A percentile compares a stretch with the other conserved stretches of the same genome.
phyloP scores from a whole-genome alignment of 92 coral and sea anemone species.

The Blastomussa wellsi region DNA sequence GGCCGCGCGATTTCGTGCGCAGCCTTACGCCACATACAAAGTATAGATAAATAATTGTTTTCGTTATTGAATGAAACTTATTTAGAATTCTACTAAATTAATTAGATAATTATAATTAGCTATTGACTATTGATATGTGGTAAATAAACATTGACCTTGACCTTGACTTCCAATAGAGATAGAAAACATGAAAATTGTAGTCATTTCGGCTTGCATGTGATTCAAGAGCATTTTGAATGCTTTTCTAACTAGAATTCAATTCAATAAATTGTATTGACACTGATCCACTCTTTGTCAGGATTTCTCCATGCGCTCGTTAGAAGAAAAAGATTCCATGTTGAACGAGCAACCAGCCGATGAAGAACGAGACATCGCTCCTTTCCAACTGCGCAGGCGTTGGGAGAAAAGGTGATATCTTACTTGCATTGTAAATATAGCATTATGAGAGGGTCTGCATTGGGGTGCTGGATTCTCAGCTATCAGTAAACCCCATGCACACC shows the following conservation, averaged over 20 bases:
- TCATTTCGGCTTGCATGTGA: neutral
- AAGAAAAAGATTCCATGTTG: constrained; percentile 28
- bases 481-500: too few species aligned
- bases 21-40: too few species aligned
- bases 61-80: too few species aligned
- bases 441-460: too few species aligned
- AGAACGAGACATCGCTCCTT: constrained; percentile 58
- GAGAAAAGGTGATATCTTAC: constrained; percentile 59
- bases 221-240: neutral
- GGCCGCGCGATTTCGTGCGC: too few species aligned
- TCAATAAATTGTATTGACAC: neutral
- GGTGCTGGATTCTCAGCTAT: too few species aligned
- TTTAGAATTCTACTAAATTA: too few species aligned
- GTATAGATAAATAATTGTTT: too few species aligned
- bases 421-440: neutral
- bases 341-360: constrained; percentile 31
- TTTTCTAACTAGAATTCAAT: neutral
- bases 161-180: too few species aligned
- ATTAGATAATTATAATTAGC: too few species aligned
- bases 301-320: constrained; percentile 79
- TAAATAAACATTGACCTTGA: too few species aligned
- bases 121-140: too few species aligned
- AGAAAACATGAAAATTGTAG: neutral
- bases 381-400: constrained; percentile 78
- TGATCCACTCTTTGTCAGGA: constrained; percentile 49